phyloP scores from a whole-genome alignment of 2,888 invertebrate genomes.

The Lithophane ornitopus region DNA sequence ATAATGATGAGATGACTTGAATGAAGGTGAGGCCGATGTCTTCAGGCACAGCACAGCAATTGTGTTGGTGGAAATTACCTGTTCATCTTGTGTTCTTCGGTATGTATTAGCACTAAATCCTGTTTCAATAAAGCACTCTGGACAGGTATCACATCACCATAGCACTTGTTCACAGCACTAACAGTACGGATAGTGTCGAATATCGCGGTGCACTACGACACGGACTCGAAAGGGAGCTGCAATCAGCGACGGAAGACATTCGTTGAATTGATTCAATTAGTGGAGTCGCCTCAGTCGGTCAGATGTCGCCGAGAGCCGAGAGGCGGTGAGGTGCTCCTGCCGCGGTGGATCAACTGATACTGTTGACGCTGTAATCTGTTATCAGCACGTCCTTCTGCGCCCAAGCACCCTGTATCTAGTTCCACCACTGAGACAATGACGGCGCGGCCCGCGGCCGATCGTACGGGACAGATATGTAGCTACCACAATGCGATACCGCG shows the following conservation, averaged over 20 bases:
- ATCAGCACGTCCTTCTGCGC: conserved; percentile 80
- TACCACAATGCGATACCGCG: conserved; percentile 69
- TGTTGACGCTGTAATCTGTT: conserved; percentile 86
- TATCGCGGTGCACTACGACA: conserved; percentile 55
- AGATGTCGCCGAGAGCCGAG: conserved; percentile 63
- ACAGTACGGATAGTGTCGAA: conserved; percentile 51
- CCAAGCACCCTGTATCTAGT: conserved; percentile 77
- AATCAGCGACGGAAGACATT: conserved; percentile 84
- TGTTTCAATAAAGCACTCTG: conserved; percentile 18
- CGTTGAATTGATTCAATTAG: conserved; percentile 87
- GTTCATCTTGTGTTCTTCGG: conserved; percentile 68
- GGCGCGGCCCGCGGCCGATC: conserved; percentile 72
- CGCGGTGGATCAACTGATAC: conserved; percentile 84
- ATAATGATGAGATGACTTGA: no score
- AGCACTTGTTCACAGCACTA: conserved; percentile 65
- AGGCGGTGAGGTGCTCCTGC: conserved; percentile 77
- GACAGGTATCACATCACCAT: conserved; percentile 66
- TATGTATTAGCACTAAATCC: conserved; percentile 13
- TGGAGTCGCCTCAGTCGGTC: conserved; percentile 60
- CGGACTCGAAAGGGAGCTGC: conserved; percentile 66
- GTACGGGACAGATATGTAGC: conserved; percentile 77
- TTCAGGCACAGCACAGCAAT: background rate
- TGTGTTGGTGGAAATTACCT: conserved; percentile 67
- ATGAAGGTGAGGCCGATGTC: no score
- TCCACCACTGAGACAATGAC: conserved; percentile 80